Evolutionary conservation across 2,113 vertebrate species (phyloP).

Genomic region (Rhadina sibilatrix): DNA sequence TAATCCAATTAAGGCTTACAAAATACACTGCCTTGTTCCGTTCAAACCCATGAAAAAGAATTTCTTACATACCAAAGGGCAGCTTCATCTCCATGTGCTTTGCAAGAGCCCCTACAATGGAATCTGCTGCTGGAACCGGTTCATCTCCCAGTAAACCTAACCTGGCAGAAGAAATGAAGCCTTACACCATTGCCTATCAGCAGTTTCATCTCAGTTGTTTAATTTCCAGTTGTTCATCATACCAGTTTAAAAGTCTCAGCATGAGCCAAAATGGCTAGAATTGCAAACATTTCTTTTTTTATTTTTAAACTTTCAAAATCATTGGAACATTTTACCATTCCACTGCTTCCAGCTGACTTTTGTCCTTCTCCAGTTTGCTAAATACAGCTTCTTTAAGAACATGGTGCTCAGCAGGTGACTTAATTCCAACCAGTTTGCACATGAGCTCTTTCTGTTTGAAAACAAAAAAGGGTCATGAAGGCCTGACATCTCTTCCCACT

Average conservation of each 20-base stretch:
- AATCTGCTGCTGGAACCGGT: constrained; percentile 81
- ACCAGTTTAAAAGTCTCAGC: not conserved
- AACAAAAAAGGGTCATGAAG: constrained; percentile 10
- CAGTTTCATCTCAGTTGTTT: not conserved
- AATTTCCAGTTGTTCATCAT: not conserved
- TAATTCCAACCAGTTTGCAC: constrained; percentile 81
- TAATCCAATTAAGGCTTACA: not conserved
- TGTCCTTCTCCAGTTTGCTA: constrained; percentile 75
- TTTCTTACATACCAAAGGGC: constrained; percentile 81
- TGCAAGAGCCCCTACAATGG: constrained; percentile 82
- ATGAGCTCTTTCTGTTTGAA: constrained; percentile 85
- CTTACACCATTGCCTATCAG: not conserved
- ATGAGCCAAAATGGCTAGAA: not conserved
- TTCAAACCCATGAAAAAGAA: not conserved
- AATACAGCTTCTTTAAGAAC: constrained; percentile 81
- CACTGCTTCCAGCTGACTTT: constrained; percentile 81
- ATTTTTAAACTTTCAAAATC: not conserved
- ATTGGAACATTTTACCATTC: constrained; percentile 76
- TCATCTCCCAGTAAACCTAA: constrained; percentile 89
- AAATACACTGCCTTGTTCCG: not conserved
- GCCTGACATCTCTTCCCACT: not conserved
- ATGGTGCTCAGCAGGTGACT: constrained; percentile 61
- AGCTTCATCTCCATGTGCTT: constrained; percentile 89
- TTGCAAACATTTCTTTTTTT: not conserved
- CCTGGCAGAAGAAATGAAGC: constrained; percentile 70